Base-by-base conservation (phyloP, 1,140 invertebrate genomes). In the Ips typographus region DNA sequence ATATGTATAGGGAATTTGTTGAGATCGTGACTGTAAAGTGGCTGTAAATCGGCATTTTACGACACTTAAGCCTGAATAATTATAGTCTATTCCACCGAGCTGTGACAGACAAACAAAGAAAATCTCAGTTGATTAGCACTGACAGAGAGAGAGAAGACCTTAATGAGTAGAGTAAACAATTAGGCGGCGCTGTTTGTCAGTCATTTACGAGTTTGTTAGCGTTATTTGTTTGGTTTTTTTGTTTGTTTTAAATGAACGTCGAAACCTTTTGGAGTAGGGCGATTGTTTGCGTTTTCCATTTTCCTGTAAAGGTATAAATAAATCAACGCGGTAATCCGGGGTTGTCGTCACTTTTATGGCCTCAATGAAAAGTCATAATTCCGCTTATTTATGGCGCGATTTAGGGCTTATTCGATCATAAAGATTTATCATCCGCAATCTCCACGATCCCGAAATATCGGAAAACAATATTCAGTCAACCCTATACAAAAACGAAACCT, bases 381-480 rank as follows among this genome's bases (percentile, higher is more conserved):
- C 57, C 41, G 40, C 41, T 39, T 8, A 8, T 59, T 59, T 59
- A 59, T 39, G 57, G 38, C 42, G 42, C 42, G 57, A 59, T 59
- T 59, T 59, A n/a, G 57, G 2, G 38, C 57, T 59, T 59, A 41
- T 59, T 39, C 57, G 57, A 42, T 59, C 40, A 59, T 59, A 59
- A 59, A 59, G 57, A 59, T 59, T 59, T 59, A 59, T 59, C 41
- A 41, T 59, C 41, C 38, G 38, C 41, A 59, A 43, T 40, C 57
- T 43, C 57, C 57, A 6, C 57, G 57, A 40, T 59, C 57, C 38
- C 40, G 5, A 7, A 59, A 43, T 59, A 59, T 59, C 41, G 57
- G 38, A 59, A 59, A 59, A 59, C 57, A 59, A 59, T 59, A 59
- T 59, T 59, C 41, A 37, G 37, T 37, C 39, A 56, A 6, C 44